Conservation (phyloP, 1,140 invertebrate species). For the Drosophila pachea region DNA sequence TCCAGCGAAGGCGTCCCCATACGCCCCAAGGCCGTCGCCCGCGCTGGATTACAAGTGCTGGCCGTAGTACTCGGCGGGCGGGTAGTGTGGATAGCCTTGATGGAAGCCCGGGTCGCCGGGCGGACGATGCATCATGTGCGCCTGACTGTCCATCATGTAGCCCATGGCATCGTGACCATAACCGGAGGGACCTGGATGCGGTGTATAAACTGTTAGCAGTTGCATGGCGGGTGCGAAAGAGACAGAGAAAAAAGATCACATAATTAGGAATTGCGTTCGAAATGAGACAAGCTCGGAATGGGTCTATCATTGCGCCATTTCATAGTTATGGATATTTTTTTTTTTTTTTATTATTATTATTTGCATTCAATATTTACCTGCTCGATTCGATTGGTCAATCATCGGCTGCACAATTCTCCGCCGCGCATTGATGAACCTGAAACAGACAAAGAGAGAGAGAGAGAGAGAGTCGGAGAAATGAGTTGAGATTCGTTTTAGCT, state of each 20-base stretch:
- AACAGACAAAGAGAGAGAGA: conserved; percentile 82
- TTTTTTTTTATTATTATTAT: background rate
- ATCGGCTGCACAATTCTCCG: conserved; percentile 98
- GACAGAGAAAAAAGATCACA: conserved; percentile 79
- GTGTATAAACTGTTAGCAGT: conserved; percentile 86
- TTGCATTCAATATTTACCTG: conserved; percentile 85
- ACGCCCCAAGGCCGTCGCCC: conserved; percentile 18
- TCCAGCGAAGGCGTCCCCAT: conserved; percentile 15
- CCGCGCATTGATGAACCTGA: conserved; percentile 98
- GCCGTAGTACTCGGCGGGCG: conserved; percentile 92
- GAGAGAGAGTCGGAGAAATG: conserved; percentile 80
- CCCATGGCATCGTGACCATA: conserved; percentile 97
- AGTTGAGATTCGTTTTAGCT: conserved; percentile 13
- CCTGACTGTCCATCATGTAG: conserved; percentile 97
- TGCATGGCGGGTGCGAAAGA: conserved; percentile 5
- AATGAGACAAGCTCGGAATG: conserved; percentile 27
- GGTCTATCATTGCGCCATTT: conserved; percentile 60
- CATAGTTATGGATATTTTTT: conserved; percentile 71
- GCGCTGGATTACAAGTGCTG: conserved; percentile 88
- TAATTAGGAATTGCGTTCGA: conserved; percentile 74
- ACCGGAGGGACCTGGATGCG: conserved; percentile 94
- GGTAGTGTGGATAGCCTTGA: conserved; percentile 93
- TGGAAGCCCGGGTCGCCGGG: conserved; percentile 93
- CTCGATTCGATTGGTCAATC: conserved; percentile 99
- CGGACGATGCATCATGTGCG: conserved; percentile 95